Percentiles rank a stretch among this genome's conserved stretches.
These are phyloP conservation scores for Lanistes nyassanus DNA, from an alignment of 1,140 invertebrate species.

Conservation along the genomic window DNA sequence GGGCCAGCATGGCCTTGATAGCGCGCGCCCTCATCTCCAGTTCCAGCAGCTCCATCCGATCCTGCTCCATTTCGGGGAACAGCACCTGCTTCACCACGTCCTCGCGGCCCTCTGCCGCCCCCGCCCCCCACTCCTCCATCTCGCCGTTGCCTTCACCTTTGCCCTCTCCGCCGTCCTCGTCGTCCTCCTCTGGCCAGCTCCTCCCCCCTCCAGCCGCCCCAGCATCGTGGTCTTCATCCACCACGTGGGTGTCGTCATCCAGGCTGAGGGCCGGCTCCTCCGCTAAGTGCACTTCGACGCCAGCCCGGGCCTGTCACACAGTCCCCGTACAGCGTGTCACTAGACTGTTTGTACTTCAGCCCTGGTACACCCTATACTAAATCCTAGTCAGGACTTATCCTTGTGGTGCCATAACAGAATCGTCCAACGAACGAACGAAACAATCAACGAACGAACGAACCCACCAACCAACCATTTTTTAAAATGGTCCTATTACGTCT, in stretches of 20 bases:
- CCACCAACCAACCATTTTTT: too few relatives aligned
- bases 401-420: too few relatives aligned
- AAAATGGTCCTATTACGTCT: too few relatives aligned
- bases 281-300: neutral
- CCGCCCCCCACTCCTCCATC: conserved; percentile 23
- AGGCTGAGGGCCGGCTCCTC: neutral
- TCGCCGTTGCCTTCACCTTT: conserved; percentile 27
- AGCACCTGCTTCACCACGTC: conserved; percentile 17
- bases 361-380: too few relatives aligned
- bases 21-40: conserved; percentile 69
- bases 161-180: conserved; percentile 1
- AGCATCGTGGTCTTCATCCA: conserved; percentile 20
- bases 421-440: too few relatives aligned
- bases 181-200: neutral
- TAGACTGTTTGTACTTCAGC: too few relatives aligned
- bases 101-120: conserved; percentile 19
- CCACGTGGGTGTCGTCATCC: conserved; percentile 25
- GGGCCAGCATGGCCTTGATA: conserved; percentile 68
- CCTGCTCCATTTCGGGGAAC: conserved; percentile 49
- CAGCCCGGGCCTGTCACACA: neutral
- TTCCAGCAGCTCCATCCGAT: conserved; percentile 68
- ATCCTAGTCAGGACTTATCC: too few relatives aligned
- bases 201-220: neutral
- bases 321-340: too few relatives aligned
- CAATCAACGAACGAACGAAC: too few relatives aligned